Evolutionary conservation across 2,797 vertebrate species (phyloP).

Genomic region (Gadopsis marmoratus): DNA sequence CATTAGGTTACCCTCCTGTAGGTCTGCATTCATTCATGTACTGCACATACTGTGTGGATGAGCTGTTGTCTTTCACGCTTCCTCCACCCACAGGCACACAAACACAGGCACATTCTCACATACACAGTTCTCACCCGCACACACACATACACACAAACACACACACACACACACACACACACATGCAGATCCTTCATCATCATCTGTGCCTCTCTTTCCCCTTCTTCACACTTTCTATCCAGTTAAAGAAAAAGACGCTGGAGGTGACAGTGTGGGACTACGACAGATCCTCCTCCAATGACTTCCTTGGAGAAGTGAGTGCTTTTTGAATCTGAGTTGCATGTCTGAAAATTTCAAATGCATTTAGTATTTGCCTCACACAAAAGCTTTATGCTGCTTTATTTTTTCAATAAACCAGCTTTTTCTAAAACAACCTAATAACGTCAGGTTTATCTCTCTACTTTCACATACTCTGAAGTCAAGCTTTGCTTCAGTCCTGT

Average conservation of each 20-base stretch:
- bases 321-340: conserved; percentile 36
- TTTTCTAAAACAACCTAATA: conserved; percentile 15
- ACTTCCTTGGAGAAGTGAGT: conserved; percentile 99
- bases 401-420: not conserved
- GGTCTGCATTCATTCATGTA: conserved; percentile 10
- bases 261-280: conserved; percentile 99
- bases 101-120: conserved; percentile 10
- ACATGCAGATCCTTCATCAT: not conserved
- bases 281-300: conserved; percentile 97
- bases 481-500: conserved; percentile 9
- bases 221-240: conserved; percentile 36
- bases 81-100: conserved; percentile 11
- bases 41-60: not conserved
- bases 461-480: conserved; percentile 11
- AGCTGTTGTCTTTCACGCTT: conserved; percentile 13
- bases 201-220: conserved; percentile 23
- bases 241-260: conserved; percentile 99
- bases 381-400: conserved; percentile 14
- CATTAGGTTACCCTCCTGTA: conserved; percentile 1
- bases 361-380: conserved; percentile 26
- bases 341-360: conserved; percentile 41
- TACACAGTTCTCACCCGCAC: not conserved
- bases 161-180: conserved; percentile 2
- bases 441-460: not conserved
- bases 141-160: conserved; percentile 6